Percentiles rank a stretch among this genome's conserved stretches.
Evolutionary conservation across 1,140 invertebrate species (phyloP).

Genomic region (Drosophila pseudoobscura): DNA sequence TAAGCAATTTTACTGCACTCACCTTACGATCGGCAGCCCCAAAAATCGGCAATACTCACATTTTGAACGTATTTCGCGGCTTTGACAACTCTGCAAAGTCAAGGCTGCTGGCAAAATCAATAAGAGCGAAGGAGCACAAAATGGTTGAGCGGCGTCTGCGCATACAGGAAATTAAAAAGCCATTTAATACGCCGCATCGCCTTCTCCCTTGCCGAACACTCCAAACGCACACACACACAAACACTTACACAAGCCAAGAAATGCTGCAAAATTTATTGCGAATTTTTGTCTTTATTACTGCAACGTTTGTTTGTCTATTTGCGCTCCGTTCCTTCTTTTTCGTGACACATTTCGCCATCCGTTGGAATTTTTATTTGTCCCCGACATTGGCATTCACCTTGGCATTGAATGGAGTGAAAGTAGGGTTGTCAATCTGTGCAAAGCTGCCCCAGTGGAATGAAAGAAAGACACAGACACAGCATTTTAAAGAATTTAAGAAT

Average conservation of each 20-base stretch:
- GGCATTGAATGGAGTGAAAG: neutral
- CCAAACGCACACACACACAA: neutral
- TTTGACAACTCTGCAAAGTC: slow-evolving; percentile 44
- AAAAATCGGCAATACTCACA: slow-evolving; percentile 1
- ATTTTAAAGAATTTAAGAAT: slow-evolving; percentile 80
- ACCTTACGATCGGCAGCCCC: slow-evolving; percentile 24
- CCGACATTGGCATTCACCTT: slow-evolving; percentile 13
- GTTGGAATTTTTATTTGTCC: slow-evolving; percentile 12
- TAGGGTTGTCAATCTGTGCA: neutral
- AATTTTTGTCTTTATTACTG: neutral
- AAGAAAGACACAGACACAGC: slow-evolving; percentile 34
- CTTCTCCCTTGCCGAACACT: neutral
- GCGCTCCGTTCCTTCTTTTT: neutral
- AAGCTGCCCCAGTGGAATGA: neutral
- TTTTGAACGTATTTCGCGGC: slow-evolving; percentile 23
- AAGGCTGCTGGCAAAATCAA: slow-evolving; percentile 43
- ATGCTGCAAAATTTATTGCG: slow-evolving; percentile 28
- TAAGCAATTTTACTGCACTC: slow-evolving; percentile 23
- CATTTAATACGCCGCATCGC: slow-evolving; percentile 35
- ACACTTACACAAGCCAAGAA: neutral
- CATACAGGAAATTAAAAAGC: slow-evolving; percentile 51
- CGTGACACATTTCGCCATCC: neutral
- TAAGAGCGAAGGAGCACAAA: slow-evolving; percentile 21
- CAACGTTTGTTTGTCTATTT: neutral
- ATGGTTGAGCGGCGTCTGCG: slow-evolving; percentile 39